Evolutionary conservation across 2,113 vertebrate species (phyloP), one percentile per base, ranked within the genome.

Genomic region (Bettongia penicillata): DNA sequence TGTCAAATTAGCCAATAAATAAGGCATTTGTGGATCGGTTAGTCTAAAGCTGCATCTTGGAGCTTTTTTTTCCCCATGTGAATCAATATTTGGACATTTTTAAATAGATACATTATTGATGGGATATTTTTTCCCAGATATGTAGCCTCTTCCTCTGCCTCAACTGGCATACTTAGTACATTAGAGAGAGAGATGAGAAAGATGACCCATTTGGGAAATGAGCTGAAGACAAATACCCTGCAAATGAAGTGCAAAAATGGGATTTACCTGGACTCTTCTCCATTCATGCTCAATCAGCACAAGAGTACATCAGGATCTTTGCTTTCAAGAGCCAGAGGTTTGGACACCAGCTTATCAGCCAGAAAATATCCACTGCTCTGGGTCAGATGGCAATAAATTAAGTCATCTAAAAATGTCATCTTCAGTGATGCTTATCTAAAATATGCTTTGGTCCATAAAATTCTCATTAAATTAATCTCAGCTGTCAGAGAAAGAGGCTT

Each of bases 11-110:
- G 43, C 95, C 4, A 92, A 53, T 48, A 50, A 93, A 89, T 92
- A 50, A 6, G 37, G 37, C 91, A 89, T 51, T 22, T 51, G 50
- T 91, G 57, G 26, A 96, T 95, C 61, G 95, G n/a, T 90, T 92
- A 53, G 7, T 12, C 89, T 90, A 50, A 93, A n/a, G 90, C 47
- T 49, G n/a, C 2, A 92, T n/a, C 51, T 77, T n/a, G 91, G 57
- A 95, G 1, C 84, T 89, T 92, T 93, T 94, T 50, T 90, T 48
- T 51, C 25, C 25, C 0, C 25, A 90, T 61, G 31, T 89, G 6
- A 50, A 19, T 6, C 91, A 11, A 7, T 16, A 91, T 51, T 53
- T 91, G 51, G 53, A 8, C 57, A 68, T 90, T 93, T 92, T 37
- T 57, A 51, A 93, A 25, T 50, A 26, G 4, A 3, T 49, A 22